phyloP scores from a whole-genome alignment of 2,113 vertebrate genomes.

The Passer montanus region DNA sequence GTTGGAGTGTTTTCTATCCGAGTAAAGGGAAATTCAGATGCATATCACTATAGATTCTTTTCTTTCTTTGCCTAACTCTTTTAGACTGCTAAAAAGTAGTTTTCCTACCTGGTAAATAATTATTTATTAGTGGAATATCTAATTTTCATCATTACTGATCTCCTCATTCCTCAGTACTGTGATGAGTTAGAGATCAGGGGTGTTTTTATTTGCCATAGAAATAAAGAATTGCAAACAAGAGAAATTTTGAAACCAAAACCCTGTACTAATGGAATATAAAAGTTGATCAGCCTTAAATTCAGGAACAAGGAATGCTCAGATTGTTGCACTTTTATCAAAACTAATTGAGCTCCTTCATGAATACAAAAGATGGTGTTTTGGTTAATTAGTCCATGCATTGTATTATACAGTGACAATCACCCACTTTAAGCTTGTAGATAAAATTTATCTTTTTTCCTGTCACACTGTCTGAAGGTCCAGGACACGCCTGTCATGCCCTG shows the following conservation, averaged over 20 bases:
- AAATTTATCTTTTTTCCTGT: not conserved
- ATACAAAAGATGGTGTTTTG: not conserved
- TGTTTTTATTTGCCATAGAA: not conserved
- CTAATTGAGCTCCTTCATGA: not conserved
- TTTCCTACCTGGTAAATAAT: not conserved
- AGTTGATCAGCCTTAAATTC: not conserved
- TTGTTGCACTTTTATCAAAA: not conserved
- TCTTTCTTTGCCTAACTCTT: not conserved
- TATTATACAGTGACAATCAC: not conserved
- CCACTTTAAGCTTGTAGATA: not conserved
- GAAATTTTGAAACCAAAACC: not conserved
- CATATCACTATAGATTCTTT: not conserved
- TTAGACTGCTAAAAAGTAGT: not conserved
- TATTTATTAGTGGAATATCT: not conserved
- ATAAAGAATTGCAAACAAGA: not conserved
- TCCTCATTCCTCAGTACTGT: not conserved
- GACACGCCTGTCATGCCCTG: accelerated
- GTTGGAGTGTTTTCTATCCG: not conserved
- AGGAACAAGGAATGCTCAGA: not conserved
- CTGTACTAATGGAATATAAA: not conserved
- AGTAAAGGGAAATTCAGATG: not conserved
- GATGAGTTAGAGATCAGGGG: not conserved
- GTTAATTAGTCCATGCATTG: not conserved
- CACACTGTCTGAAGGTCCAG: not conserved
- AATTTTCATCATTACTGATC: not conserved